Percentiles rank a stretch among this genome's conserved stretches.
Evolutionary conservation across 2,888 invertebrate species (phyloP).

Genomic region (Lithophane socia): DNA sequence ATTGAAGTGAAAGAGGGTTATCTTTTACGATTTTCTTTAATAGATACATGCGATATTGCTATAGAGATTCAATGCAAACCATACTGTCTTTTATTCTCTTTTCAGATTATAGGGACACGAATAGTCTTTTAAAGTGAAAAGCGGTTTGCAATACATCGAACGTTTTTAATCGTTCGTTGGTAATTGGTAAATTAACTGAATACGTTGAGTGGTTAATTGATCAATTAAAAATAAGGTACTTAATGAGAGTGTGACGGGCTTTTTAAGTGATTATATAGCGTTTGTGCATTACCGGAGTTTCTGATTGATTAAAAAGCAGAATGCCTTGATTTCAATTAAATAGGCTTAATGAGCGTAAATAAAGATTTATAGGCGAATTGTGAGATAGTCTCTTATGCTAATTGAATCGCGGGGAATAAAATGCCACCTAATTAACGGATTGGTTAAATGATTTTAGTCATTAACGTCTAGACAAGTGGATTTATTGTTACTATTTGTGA

Average conservation of each 20-base stretch:
- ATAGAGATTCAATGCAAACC: slow-evolving; percentile 76
- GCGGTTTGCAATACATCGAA: slow-evolving; percentile 56
- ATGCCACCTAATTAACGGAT: background rate
- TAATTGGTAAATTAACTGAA: slow-evolving; percentile 48
- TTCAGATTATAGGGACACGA: slow-evolving; percentile 71
- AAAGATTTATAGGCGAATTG: background rate
- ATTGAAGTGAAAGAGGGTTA: background rate
- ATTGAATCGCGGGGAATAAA: slow-evolving; percentile 15
- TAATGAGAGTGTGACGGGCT: slow-evolving; percentile 25
- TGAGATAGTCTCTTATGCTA: slow-evolving; percentile 3
- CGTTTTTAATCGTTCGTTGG: slow-evolving; percentile 49
- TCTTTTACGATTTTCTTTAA: slow-evolving; percentile 26
- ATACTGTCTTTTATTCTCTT: slow-evolving; percentile 75
- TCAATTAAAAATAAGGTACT: slow-evolving; percentile 37
- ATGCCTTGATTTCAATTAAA: slow-evolving; percentile 28
- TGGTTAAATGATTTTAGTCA: background rate
- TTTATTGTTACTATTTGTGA: background rate
- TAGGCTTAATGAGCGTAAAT: slow-evolving; percentile 8
- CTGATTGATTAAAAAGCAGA: slow-evolving; percentile 40
- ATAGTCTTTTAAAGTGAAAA: slow-evolving; percentile 66
- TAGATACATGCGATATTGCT: slow-evolving; percentile 72
- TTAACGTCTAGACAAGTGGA: background rate
- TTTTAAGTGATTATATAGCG: slow-evolving; percentile 49
- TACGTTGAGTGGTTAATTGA: slow-evolving; percentile 46
- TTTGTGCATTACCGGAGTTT: background rate